These are phyloP conservation scores for Corythoichthys haematopterus DNA, from an alignment of 2,113 vertebrate genomes.

Conservation along the genomic window DNA sequence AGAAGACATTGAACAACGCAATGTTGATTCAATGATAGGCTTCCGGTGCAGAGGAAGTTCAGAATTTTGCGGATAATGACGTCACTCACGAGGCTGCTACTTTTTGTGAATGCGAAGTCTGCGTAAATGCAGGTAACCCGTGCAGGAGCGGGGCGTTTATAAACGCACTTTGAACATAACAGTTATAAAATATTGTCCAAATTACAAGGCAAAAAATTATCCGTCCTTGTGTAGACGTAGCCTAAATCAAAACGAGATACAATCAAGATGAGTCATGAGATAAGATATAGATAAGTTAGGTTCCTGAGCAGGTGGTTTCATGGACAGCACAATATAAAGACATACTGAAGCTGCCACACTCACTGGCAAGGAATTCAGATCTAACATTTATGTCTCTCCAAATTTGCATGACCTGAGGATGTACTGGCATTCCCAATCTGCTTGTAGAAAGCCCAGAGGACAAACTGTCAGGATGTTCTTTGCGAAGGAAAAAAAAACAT, in stretches of 20 bases:
- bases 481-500: background rate
- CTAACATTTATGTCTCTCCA: slow-evolving; percentile 4
- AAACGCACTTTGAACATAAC: too few relatives aligned
- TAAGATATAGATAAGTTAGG: background rate
- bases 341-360: background rate
- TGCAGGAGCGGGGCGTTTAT: too few relatives aligned
- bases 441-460: slow-evolving; percentile 7
- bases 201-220: too few relatives aligned
- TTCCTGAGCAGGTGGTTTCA: slow-evolving; percentile 6
- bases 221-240: too few relatives aligned
- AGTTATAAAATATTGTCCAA: too few relatives aligned
- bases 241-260: slow-evolving; percentile 11
- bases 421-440: slow-evolving; percentile 20
- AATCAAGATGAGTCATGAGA: slow-evolving; percentile 3
- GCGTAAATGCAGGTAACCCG: too few relatives aligned
- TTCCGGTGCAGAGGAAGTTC: too few relatives aligned
- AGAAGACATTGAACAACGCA: too few relatives aligned
- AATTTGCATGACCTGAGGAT: slow-evolving; percentile 37
- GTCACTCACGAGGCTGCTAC: too few relatives aligned
- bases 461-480: slow-evolving; percentile 24
- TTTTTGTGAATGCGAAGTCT: too few relatives aligned
- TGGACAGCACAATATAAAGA: slow-evolving; percentile 16
- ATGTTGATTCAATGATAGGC: too few relatives aligned
- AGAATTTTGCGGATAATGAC: too few relatives aligned
- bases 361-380: background rate